Conservation (phyloP, 2,888 invertebrate genomes). For the Entomobrya proxima region DNA sequence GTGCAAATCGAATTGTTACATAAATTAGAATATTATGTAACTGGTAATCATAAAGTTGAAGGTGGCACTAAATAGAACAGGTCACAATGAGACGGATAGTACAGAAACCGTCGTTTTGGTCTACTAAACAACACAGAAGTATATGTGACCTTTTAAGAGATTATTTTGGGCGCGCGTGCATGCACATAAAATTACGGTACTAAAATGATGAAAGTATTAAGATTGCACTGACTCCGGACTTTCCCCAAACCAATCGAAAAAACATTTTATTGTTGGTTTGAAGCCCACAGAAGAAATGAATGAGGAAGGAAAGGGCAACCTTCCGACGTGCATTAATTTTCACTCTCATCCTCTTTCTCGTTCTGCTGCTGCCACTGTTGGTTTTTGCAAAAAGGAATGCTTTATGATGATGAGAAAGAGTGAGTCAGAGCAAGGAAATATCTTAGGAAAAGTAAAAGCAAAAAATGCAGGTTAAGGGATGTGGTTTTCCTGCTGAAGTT, state of each 20-base stretch:
- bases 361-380: neutral
- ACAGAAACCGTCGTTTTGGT: too few relatives aligned
- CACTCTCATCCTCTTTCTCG: conserved; percentile 39
- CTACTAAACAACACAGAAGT: too few relatives aligned
- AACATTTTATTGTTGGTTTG: conserved; percentile 16
- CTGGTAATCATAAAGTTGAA: conserved; percentile 1
- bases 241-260: neutral
- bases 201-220: neutral
- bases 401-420: conserved; percentile 1
- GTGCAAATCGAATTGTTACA: neutral
- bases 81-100: too few relatives aligned
- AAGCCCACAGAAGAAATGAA: neutral
- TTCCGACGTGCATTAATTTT: conserved; percentile 22
- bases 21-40: neutral
- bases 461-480: conserved; percentile 17
- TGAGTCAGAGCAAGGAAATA: neutral
- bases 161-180: too few relatives aligned
- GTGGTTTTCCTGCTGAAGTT: conserved; percentile 26
- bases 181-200: neutral
- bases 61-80: too few relatives aligned
- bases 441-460: neutral
- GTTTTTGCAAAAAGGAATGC: conserved; percentile 1
- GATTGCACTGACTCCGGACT: neutral
- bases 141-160: too few relatives aligned
- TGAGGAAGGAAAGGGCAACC: conserved; percentile 10